Percentiles rank a stretch among this genome's conserved stretches.
Evolutionary conservation across 2,888 invertebrate species (phyloP).

Genomic region (Chalcis sispes): DNA sequence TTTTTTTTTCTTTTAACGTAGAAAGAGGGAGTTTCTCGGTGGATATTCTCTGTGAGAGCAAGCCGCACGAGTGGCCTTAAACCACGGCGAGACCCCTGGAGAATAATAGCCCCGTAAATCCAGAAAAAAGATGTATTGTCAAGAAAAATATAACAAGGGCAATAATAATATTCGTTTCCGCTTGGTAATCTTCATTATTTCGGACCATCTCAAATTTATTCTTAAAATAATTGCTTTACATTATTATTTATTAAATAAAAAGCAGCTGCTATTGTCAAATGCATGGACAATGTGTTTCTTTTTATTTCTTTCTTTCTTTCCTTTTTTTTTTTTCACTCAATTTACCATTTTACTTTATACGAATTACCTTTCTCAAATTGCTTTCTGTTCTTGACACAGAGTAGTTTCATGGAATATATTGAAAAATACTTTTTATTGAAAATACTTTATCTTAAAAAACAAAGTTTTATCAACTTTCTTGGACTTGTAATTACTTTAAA

Average conservation of each 20-base stretch:
- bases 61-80: slow-evolving; percentile 45
- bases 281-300: neutral
- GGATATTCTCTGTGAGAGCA: slow-evolving; percentile 30
- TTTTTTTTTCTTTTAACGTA: too few relatives aligned
- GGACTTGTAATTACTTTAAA: too few relatives aligned
- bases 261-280: slow-evolving; percentile 1
- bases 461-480: too few relatives aligned
- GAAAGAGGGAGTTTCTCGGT: slow-evolving; percentile 15
- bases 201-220: slow-evolving; percentile 14
- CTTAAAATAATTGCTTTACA: slow-evolving; percentile 18
- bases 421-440: too few relatives aligned
- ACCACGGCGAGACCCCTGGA: slow-evolving; percentile 27
- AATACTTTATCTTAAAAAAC: too few relatives aligned
- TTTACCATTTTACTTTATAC: neutral
- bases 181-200: slow-evolving; percentile 34
- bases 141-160: slow-evolving; percentile 43
- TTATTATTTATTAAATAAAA: slow-evolving; percentile 29
- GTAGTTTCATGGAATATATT: too few relatives aligned
- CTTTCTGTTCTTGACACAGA: too few relatives aligned
- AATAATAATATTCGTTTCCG: slow-evolving; percentile 41
- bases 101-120: slow-evolving; percentile 53
- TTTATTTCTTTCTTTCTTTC: neutral
- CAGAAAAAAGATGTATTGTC: slow-evolving; percentile 41
- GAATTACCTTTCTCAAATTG: neutral
- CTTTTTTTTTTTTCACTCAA: neutral